phyloP scores from a whole-genome alignment of 2,888 invertebrate species.

The Mesorhabditis spiculigera region DNA sequence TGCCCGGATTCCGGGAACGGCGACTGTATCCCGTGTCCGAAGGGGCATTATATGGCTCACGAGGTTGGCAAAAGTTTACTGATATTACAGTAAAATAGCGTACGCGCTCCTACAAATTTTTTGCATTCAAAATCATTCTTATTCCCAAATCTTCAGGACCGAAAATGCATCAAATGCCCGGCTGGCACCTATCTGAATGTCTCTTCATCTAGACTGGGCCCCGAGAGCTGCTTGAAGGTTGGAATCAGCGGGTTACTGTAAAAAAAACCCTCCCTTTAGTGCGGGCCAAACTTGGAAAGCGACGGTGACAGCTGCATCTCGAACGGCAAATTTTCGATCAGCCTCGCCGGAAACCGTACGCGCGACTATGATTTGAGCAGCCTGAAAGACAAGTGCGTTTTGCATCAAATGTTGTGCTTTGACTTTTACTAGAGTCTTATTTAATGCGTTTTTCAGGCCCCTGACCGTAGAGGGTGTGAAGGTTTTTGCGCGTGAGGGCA shows the following conservation, averaged over 20 bases:
- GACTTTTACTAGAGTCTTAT: neutral
- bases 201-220: conserved; percentile 31
- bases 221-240: conserved; percentile 21
- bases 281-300: conserved; percentile 42
- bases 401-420: neutral
- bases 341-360: conserved; percentile 19
- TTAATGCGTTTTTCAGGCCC: conserved; percentile 49
- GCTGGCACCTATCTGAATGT: conserved; percentile 53
- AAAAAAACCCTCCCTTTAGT: conserved; percentile 16
- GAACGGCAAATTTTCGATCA: conserved; percentile 50
- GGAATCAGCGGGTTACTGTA: conserved; percentile 13
- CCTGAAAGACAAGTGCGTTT: conserved; percentile 22
- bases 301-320: conserved; percentile 56
- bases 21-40: conserved; percentile 65
- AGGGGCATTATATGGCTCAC: conserved; percentile 63
- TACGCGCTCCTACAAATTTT: too few relatives aligned
- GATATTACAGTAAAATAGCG: too few relatives aligned
- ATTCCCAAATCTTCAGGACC: conserved; percentile 12
- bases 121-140: too few relatives aligned
- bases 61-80: conserved; percentile 14
- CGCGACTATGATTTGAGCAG: conserved; percentile 43
- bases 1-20: conserved; percentile 53
- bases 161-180: conserved; percentile 63
- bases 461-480: conserved; percentile 60
- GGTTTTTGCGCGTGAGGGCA: conserved; percentile 56